Evolutionary conservation across 2,888 invertebrate species (phyloP).

Genomic region (Erebia palarica): DNA sequence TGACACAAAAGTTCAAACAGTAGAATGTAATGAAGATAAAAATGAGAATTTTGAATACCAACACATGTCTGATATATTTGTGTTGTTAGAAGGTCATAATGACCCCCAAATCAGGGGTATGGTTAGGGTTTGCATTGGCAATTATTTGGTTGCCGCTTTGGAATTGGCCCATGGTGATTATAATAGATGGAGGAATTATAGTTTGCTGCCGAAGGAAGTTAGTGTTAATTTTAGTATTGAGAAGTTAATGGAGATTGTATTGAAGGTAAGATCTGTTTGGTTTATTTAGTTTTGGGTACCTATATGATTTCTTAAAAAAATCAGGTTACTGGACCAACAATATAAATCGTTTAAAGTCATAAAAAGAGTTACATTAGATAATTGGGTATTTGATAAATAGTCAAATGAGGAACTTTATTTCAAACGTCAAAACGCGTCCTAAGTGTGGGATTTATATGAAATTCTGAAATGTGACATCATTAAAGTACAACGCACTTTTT

Average conservation of each 20-base stretch:
- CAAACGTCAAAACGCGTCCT: no score
- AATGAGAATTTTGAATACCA: slow-evolving; percentile 74
- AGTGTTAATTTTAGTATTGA: slow-evolving; percentile 68
- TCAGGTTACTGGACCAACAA: no score
- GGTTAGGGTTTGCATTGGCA: slow-evolving; percentile 85
- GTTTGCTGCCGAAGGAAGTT: slow-evolving; percentile 63
- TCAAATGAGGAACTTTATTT: no score
- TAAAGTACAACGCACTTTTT: no score
- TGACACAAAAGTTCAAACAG: slow-evolving; percentile 39
- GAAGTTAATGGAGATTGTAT: slow-evolving; percentile 76
- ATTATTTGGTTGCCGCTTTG: slow-evolving; percentile 84
- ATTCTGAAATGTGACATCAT: no score
- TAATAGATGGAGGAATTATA: slow-evolving; percentile 71
- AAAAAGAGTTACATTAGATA: no score
- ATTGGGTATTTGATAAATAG: no score
- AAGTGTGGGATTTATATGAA: no score
- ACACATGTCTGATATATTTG: slow-evolving; percentile 86
- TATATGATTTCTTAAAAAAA: neutral
- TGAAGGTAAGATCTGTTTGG: slow-evolving; percentile 70
- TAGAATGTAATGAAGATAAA: slow-evolving; percentile 40
- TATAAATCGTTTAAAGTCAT: no score
- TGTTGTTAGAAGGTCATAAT: slow-evolving; percentile 85
- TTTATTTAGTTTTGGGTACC: neutral
- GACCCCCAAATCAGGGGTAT: slow-evolving; percentile 93
- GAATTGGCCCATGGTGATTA: slow-evolving; percentile 81